Evolutionary conservation across 2,797 vertebrate genomes (phyloP).

Genomic region (Halcyon smyrnensis): DNA sequence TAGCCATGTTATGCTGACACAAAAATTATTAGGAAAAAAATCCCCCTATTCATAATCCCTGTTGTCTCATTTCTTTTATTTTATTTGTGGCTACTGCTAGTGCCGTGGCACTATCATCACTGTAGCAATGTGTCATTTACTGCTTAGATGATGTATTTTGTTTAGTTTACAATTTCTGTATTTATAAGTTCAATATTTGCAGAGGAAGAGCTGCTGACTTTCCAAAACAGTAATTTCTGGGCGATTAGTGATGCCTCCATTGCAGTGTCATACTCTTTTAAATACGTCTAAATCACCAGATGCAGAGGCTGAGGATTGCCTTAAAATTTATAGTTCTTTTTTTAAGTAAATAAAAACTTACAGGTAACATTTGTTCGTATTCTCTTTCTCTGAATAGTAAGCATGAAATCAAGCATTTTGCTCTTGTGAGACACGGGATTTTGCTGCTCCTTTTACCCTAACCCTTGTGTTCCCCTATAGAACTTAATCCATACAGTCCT

Average conservation of each 20-base stretch:
- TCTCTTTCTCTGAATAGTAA: not conserved
- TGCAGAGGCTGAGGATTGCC: not conserved
- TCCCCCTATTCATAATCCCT: not conserved
- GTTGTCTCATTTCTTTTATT: not conserved
- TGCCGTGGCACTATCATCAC: not conserved
- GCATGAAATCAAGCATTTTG: not conserved
- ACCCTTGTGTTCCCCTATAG: not conserved
- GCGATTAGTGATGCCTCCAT: not conserved
- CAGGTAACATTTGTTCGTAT: not conserved
- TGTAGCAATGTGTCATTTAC: not conserved
- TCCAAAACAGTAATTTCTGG: not conserved
- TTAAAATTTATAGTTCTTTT: not conserved
- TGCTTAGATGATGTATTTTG: not conserved
- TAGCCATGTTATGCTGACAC: not conserved
- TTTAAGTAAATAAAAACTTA: not conserved
- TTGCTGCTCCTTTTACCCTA: not conserved
- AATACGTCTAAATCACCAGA: not conserved
- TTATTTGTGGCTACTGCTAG: not conserved
- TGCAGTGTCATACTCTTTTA: not conserved
- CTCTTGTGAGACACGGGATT: fast-evolving
- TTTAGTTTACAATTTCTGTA: not conserved
- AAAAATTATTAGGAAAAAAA: not conserved
- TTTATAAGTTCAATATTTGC: not conserved
- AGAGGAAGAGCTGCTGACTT: not conserved
- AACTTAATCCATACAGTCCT: not conserved